phyloP scores from a whole-genome alignment of 1,140 invertebrate genomes.

The Saccostrea cuccullata region DNA sequence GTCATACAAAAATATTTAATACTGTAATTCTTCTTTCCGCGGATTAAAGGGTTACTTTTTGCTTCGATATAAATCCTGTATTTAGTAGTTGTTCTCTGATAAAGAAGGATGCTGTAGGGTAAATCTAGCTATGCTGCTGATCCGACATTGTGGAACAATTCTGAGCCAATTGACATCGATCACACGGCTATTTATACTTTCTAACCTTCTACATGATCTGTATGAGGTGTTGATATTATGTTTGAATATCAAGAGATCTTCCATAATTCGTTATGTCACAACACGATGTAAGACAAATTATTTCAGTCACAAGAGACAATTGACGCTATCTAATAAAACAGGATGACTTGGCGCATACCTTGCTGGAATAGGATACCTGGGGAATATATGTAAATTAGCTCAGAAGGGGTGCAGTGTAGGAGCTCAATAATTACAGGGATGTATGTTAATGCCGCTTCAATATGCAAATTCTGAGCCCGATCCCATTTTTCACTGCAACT shows the following conservation, averaged over 20 bases:
- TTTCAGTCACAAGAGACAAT: not conserved
- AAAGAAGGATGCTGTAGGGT: not conserved
- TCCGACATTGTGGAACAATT: not conserved
- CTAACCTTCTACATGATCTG: not conserved
- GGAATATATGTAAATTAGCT: slow-evolving; percentile 24
- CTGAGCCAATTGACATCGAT: not conserved
- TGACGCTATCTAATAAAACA: not conserved
- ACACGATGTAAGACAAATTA: not conserved
- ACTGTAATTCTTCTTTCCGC: slow-evolving; percentile 2
- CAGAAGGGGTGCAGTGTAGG: slow-evolving; percentile 26
- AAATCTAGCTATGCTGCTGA: not conserved
- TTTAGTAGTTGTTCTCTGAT: not conserved
- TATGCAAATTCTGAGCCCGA: slow-evolving; percentile 34
- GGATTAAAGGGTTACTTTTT: slow-evolving; percentile 8
- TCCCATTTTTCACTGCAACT: slow-evolving; percentile 33
- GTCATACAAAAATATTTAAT: slow-evolving; percentile 32
- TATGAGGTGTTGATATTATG: not conserved
- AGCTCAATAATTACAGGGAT: slow-evolving; percentile 26
- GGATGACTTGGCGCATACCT: slow-evolving; percentile 14
- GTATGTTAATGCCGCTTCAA: not conserved
- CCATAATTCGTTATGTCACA: slow-evolving; percentile 26
- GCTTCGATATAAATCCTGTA: not conserved
- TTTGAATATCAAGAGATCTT: not conserved
- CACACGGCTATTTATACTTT: not conserved
- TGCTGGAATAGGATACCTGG: slow-evolving; percentile 17